Evolutionary conservation across 2,113 vertebrate genomes (phyloP).

Genomic region (Siniperca knerii): DNA sequence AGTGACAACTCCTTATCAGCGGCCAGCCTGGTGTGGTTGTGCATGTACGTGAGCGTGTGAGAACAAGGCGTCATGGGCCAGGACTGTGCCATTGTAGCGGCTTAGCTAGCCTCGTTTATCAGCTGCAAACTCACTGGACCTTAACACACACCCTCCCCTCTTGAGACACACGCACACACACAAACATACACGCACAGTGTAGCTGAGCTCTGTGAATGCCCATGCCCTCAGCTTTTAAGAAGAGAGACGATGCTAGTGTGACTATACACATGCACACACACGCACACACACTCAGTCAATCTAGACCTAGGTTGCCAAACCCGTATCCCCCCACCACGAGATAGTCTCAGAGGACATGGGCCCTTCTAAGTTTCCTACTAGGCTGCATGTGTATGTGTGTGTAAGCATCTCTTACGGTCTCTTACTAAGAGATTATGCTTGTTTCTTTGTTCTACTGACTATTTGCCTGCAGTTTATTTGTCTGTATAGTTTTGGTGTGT

Average conservation of each 20-base stretch:
- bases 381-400: conserved; percentile 25
- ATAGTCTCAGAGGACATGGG: conserved; percentile 51
- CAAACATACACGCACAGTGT: conserved; percentile 3
- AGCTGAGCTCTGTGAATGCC: conserved; percentile 32
- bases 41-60: conserved; percentile 49
- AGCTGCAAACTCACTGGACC: conserved; percentile 80
- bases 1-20: conserved; percentile 83
- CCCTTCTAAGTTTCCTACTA: conserved; percentile 74
- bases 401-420: conserved; percentile 13
- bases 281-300: not conserved
- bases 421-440: conserved; percentile 8
- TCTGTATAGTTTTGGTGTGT: not conserved
- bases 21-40: conserved; percentile 72
- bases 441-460: conserved; percentile 23
- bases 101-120: conserved; percentile 82
- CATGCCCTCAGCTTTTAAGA: conserved; percentile 36
- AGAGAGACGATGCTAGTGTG: conserved; percentile 61
- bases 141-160: conserved; percentile 70
- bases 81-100: conserved; percentile 78
- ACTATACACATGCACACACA: not conserved
- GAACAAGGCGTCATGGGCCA: conserved; percentile 69
- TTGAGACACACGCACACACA: conserved; percentile 41
- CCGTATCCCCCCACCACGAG: conserved; percentile 55
- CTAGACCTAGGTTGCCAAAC: conserved; percentile 63
- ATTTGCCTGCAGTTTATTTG: conserved; percentile 19